These are phyloP conservation scores for Gallinago nigripennis DNA, from an alignment of 2,797 vertebrate genomes.

Conservation along the genomic window DNA sequence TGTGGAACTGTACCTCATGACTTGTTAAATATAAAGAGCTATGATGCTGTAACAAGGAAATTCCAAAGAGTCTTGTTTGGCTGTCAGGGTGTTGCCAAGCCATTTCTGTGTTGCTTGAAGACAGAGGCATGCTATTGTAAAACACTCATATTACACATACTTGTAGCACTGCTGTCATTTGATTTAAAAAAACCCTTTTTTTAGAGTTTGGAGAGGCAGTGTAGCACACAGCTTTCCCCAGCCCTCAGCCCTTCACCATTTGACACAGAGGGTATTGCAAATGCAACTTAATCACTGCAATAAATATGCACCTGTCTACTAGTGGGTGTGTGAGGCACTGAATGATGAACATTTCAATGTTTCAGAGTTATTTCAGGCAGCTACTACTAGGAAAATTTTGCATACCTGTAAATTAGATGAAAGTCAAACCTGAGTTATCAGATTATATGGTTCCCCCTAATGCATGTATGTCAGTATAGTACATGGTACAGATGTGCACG, in stretches of 20 bases:
- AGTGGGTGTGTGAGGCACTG: too few relatives aligned
- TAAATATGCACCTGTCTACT: neutral
- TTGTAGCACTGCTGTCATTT: neutral
- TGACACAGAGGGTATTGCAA: neutral
- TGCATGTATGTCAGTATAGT: accelerated
- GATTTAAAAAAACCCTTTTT: neutral
- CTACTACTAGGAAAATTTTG: neutral
- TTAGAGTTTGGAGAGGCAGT: neutral
- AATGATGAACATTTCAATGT: neutral
- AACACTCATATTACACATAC: neutral
- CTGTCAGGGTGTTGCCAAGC: neutral
- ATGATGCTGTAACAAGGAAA: neutral
- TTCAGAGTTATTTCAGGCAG: neutral
- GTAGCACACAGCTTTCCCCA: neutral
- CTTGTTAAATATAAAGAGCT: neutral
- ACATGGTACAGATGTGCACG: neutral
- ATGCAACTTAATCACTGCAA: neutral
- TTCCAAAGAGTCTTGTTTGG: neutral
- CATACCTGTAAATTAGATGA: neutral
- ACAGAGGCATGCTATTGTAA: neutral
- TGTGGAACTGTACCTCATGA: neutral
- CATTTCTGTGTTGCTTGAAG: neutral
- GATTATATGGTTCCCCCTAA: neutral
- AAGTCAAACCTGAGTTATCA: neutral
- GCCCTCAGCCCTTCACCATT: neutral